A percentile compares a stretch with the other conserved stretches of the same genome.
These are phyloP conservation scores for Cetonia aurata DNA, from an alignment of 2,888 invertebrate species.

Conservation along the genomic window DNA sequence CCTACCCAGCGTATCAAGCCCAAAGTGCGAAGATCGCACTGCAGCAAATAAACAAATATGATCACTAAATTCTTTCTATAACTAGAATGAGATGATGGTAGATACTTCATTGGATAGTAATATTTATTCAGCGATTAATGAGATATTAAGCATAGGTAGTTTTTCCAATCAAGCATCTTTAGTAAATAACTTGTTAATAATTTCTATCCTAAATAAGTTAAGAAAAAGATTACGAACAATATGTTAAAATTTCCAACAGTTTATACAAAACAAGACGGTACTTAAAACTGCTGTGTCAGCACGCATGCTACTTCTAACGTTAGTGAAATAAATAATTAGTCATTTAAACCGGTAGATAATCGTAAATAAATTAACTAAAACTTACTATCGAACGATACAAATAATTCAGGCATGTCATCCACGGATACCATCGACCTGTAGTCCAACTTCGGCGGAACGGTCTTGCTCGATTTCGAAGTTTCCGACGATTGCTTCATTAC, in stretches of 20 bases:
- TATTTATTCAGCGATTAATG: neutral
- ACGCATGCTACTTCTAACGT: conserved; percentile 42
- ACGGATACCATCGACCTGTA: conserved; percentile 94
- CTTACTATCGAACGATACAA: conserved; percentile 95
- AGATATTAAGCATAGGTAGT: neutral
- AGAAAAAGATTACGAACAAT: neutral
- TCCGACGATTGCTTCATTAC: conserved; percentile 82
- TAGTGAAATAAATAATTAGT: conserved; percentile 12
- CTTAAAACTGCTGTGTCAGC: conserved; percentile 51
- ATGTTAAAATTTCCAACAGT: conserved; percentile 6
- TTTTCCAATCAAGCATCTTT: neutral
- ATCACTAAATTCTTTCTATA: conserved; percentile 33
- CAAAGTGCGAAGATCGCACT: conserved; percentile 65
- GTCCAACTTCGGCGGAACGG: conserved; percentile 82
- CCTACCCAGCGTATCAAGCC: conserved; percentile 66
- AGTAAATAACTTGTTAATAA: neutral
- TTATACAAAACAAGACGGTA: conserved; percentile 27
- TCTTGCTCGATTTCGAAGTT: conserved; percentile 70
- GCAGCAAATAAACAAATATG: conserved; percentile 57
- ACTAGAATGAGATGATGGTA: neutral
- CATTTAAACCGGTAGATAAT: conserved; percentile 32
- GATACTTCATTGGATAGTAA: neutral
- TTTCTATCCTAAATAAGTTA: conserved; percentile 1
- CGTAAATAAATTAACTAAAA: conserved; percentile 56
- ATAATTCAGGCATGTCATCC: conserved; percentile 95